phyloP scores from a whole-genome alignment of 2,113 vertebrate genomes.

The Tragelaphus imberbis region DNA sequence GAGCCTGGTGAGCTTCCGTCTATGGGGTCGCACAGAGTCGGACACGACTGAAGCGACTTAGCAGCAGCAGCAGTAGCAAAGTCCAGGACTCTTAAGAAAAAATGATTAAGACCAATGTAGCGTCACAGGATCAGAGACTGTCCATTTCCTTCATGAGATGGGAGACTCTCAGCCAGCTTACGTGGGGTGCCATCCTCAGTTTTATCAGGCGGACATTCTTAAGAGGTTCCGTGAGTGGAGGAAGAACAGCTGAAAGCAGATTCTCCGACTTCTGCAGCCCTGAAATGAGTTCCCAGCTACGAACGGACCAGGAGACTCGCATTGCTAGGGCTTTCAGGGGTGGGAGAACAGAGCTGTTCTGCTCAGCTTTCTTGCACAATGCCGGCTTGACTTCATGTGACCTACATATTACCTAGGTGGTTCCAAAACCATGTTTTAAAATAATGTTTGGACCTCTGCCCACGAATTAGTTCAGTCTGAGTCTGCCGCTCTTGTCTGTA shows the following conservation, averaged over 20 bases:
- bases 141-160: neutral
- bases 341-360: neutral
- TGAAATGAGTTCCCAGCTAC: conserved; percentile 28
- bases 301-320: conserved; percentile 5
- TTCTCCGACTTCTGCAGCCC: conserved; percentile 17
- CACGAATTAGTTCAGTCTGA: conserved; percentile 30
- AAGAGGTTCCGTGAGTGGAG: neutral
- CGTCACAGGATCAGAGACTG: neutral
- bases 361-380: neutral
- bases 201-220: conserved; percentile 37
- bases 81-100: conserved; percentile 45
- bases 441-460: neutral
- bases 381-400: neutral
- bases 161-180: neutral
- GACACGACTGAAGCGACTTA: no score
- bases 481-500: conserved; percentile 29
- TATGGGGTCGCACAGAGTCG: no score
- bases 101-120: neutral
- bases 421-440: conserved; percentile 23
- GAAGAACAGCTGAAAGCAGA: neutral
- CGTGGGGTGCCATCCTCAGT: neutral
- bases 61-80: no score
- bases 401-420: neutral
- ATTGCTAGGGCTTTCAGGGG: conserved; percentile 2
- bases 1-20: no score